Evolutionary conservation across 2,888 invertebrate species (phyloP).

Genomic region (Timema cristinae): DNA sequence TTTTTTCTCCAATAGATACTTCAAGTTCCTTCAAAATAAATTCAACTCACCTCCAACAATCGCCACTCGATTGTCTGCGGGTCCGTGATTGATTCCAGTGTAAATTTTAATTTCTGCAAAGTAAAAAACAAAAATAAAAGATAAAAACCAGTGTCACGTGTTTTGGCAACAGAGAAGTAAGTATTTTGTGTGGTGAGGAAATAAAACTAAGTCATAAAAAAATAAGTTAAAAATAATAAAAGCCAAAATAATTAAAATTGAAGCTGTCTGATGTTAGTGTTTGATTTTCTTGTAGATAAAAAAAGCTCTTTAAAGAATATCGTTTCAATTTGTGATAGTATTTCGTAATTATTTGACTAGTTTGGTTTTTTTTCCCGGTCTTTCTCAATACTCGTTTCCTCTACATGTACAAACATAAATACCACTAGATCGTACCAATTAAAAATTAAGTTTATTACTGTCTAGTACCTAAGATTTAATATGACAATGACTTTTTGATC

Average conservation of each 20-base stretch:
- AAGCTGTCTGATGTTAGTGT: neutral
- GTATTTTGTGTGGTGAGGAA: neutral
- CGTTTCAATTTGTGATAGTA: too few species aligned
- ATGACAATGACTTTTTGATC: too few species aligned
- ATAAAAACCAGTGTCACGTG: neutral
- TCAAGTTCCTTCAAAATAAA: too few species aligned
- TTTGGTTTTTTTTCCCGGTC: too few species aligned
- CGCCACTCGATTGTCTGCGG: conserved; percentile 2
- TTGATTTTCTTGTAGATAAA: too few species aligned
- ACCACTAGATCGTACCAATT: too few species aligned
- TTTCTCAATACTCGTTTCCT: too few species aligned
- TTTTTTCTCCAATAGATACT: too few species aligned
- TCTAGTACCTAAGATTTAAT: too few species aligned
- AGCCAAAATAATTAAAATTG: neutral
- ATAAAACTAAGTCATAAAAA: neutral
- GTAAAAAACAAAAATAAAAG: conserved; percentile 2
- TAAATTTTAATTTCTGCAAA: conserved; percentile 15
- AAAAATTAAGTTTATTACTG: too few species aligned
- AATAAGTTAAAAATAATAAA: neutral
- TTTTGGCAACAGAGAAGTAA: neutral
- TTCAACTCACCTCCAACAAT: conserved; percentile 11
- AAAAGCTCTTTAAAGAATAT: too few species aligned
- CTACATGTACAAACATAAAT: neutral
- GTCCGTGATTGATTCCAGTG: neutral
- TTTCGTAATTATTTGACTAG: too few species aligned